Conservation (phyloP, 2,113 vertebrate species). For the Sceloporus tristichus region DNA sequence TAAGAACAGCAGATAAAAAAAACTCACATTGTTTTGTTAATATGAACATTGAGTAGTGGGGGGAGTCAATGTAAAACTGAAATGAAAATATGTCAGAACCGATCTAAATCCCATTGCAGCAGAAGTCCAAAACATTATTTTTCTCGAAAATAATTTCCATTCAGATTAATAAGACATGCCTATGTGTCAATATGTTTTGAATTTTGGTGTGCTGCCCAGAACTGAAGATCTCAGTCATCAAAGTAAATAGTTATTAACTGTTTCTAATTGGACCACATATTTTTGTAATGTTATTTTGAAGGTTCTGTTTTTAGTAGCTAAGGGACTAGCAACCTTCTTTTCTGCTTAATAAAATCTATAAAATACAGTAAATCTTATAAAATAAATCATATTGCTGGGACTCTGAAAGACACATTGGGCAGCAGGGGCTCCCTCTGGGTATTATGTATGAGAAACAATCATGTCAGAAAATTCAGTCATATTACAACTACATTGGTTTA, state of each 20-base stretch:
- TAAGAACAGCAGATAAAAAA: conserved; percentile 2
- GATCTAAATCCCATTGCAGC: neutral
- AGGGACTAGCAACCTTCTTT: neutral
- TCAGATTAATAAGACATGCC: neutral
- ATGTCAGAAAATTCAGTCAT: conserved; percentile 23
- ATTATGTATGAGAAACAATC: conserved; percentile 43
- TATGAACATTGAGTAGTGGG: neutral
- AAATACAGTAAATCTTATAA: conserved; percentile 23
- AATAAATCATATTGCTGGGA: conserved; percentile 39
- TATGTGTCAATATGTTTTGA: conserved; percentile 6
- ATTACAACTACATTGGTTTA: conserved; percentile 32
- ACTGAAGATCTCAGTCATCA: neutral
- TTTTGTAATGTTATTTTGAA: neutral
- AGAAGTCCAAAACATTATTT: neutral
- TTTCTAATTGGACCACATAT: neutral
- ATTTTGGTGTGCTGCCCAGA: conserved; percentile 3
- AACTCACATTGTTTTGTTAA: neutral
- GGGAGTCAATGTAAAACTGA: neutral
- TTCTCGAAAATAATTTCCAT: neutral
- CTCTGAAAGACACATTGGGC: conserved; percentile 16
- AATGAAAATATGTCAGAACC: conserved; percentile 3
- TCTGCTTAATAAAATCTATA: conserved; percentile 36
- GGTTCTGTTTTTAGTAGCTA: neutral
- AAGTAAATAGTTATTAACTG: neutral
- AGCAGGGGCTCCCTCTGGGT: conserved; percentile 30